Evolutionary conservation across 2,113 vertebrate species (phyloP).

Genomic region (Eretmochelys imbricata): DNA sequence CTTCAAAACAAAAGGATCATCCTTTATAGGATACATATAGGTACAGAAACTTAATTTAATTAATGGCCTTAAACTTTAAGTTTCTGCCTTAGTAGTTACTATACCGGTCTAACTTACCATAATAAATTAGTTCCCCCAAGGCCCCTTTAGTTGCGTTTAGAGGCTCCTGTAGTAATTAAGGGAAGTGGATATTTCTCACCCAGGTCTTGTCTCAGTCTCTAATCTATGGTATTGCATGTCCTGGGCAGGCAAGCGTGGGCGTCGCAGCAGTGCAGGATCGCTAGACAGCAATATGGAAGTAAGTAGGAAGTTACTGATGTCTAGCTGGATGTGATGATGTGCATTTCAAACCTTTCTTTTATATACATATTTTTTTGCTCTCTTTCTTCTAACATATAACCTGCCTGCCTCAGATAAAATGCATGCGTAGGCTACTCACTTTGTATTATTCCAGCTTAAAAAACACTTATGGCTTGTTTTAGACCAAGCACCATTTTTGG

Average conservation of each 20-base stretch:
- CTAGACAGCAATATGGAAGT: constrained; percentile 99
- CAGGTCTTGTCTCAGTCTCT: constrained; percentile 86
- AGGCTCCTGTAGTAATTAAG: constrained; percentile 25
- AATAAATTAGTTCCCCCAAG: constrained; percentile 53
- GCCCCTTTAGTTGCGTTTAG: constrained; percentile 75
- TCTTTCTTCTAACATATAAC: constrained; percentile 79
- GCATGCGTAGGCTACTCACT: constrained; percentile 93
- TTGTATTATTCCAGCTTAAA: constrained; percentile 76
- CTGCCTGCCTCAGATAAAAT: constrained; percentile 85
- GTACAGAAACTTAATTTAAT: background rate
- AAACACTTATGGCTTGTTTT: constrained; percentile 82
- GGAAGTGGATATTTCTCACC: constrained; percentile 71
- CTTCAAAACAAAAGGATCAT: background rate
- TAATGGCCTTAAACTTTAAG: background rate
- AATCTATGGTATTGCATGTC: constrained; percentile 98
- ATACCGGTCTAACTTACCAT: background rate
- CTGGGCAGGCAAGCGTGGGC: constrained; percentile 99
- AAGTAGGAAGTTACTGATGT: constrained; percentile 90
- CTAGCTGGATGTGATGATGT: constrained; percentile 88
- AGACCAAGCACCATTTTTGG: constrained; percentile 79
- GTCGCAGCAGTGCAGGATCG: constrained; percentile 99
- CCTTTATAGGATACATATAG: background rate
- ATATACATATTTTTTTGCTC: constrained; percentile 78
- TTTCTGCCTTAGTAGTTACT: background rate
- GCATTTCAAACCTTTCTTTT: constrained; percentile 82